Percentiles rank a stretch among this genome's conserved stretches.
These are phyloP conservation scores for Sericinus montela DNA, from an alignment of 2,888 invertebrate genomes.

Conservation along the genomic window DNA sequence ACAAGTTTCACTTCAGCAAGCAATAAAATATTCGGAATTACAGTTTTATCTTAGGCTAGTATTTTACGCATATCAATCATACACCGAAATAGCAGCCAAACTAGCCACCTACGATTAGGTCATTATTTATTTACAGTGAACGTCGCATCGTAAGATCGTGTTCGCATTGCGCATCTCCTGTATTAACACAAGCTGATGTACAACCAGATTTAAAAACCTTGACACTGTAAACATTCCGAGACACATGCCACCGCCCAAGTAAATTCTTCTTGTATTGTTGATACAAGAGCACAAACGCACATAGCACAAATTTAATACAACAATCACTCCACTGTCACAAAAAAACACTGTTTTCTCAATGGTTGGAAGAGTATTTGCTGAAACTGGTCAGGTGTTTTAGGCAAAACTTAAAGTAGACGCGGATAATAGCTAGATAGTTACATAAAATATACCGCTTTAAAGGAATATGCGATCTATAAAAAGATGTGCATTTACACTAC, in stretches of 20 bases:
- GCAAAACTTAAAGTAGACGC: not conserved
- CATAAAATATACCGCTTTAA: constrained; percentile 34
- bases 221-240: constrained; percentile 45
- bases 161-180: constrained; percentile 44
- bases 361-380: not conserved
- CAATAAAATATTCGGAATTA: constrained; percentile 8
- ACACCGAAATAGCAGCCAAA: constrained; percentile 61
- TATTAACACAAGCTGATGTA: constrained; percentile 42
- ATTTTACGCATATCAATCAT: constrained; percentile 37
- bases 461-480: constrained; percentile 44
- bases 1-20: constrained; percentile 31
- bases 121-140: constrained; percentile 74
- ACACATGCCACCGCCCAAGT: constrained; percentile 19
- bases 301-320: constrained; percentile 34
- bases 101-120: constrained; percentile 67
- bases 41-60: not conserved
- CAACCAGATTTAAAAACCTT: constrained; percentile 53
- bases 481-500: constrained; percentile 48
- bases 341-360: not conserved
- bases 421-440: constrained; percentile 10
- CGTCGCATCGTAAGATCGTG: constrained; percentile 46
- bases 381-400: not conserved
- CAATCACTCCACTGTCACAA: constrained; percentile 20
- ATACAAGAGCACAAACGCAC: constrained; percentile 26
- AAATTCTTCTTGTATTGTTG: constrained; percentile 13